Base-by-base conservation (phyloP, 2,888 invertebrate species). In the Drosophila lutescens region DNA sequence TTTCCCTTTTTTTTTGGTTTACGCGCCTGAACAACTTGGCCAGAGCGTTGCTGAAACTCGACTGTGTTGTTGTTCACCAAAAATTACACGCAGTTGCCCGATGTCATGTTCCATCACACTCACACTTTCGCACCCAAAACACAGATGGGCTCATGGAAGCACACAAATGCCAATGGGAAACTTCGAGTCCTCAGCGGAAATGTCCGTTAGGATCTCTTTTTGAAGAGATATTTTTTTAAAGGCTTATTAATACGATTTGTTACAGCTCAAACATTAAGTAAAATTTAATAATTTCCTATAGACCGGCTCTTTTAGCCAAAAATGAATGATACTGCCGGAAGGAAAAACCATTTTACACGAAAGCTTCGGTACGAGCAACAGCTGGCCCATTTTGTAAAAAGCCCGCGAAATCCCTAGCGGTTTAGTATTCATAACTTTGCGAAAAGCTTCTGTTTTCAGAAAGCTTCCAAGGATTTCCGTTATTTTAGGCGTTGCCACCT, bases 31-130 rank as follows among this genome's bases (percentile, higher is more conserved):
- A 74, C 74, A 82, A 85, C 85, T 87, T 81, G 54, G 55, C 68
- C 74, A 74, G 70, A 76, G 76, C 88, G 88, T 75, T 71, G 89
- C 86, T 88, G 60, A 74, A 85, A 85, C 88, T 89, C 89, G 86
- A 85, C 85, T 85, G 89, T 79, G 74, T 85, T 79, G 70, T 75
- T 79, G 60, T 72, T 77, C 77, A 63, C 86, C 86, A 71, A 85
- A 87, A 76, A 69, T 57, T 73, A 74, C 77, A 85, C 74, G 71
- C 79, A 77, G 82, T 76, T 77, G 68, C 74, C 49, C 72, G 55
- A 54, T 74, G 74, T 69, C 77, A 61, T 49, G 56, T 67, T 67
- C 47, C 46, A 74, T 60, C 60, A 67, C 46, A 69, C 71, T n/a
- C 58, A 49, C 51, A 61, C 43, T 12, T 6, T 13, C 17, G 13